Evolutionary conservation across 2,888 invertebrate species (phyloP).

Genomic region (Spialia ferax): DNA sequence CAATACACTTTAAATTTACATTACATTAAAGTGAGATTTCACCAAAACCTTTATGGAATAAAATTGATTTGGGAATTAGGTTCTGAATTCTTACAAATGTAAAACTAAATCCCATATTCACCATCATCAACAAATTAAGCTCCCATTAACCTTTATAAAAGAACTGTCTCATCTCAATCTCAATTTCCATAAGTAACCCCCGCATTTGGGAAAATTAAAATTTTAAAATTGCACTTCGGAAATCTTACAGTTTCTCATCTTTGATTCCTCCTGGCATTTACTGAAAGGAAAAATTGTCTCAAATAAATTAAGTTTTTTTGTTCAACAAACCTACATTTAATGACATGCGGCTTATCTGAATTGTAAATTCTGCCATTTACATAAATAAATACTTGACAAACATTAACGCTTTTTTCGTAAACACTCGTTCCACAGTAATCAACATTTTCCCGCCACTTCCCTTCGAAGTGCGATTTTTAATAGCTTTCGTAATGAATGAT

Average conservation of each 20-base stretch:
- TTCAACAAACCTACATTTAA: not conserved
- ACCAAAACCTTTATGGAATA: not conserved
- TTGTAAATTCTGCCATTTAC: not conserved
- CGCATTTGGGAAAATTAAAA: no score
- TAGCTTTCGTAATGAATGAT: not conserved
- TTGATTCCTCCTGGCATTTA: not conserved
- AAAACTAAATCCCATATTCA: no score
- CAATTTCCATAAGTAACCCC: no score
- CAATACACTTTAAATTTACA: no score
- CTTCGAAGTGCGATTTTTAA: not conserved
- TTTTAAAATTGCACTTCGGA: no score
- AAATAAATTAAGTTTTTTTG: not conserved
- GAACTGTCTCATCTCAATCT: no score
- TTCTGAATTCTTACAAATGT: no score
- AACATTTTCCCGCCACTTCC: not conserved
- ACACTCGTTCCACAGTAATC: not conserved
- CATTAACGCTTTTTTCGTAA: conserved; percentile 2
- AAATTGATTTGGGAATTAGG: not conserved
- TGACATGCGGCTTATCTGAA: conserved; percentile 1
- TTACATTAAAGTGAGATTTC: not conserved
- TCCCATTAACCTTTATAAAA: no score
- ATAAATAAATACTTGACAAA: conserved; percentile 9
- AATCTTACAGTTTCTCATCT: not conserved
- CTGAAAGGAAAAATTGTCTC: not conserved
- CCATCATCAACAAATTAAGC: no score